Percentiles rank a stretch among this genome's conserved stretches.
Conservation (phyloP, 2,888 invertebrate species). For the Cantharis flavilabris region DNA sequence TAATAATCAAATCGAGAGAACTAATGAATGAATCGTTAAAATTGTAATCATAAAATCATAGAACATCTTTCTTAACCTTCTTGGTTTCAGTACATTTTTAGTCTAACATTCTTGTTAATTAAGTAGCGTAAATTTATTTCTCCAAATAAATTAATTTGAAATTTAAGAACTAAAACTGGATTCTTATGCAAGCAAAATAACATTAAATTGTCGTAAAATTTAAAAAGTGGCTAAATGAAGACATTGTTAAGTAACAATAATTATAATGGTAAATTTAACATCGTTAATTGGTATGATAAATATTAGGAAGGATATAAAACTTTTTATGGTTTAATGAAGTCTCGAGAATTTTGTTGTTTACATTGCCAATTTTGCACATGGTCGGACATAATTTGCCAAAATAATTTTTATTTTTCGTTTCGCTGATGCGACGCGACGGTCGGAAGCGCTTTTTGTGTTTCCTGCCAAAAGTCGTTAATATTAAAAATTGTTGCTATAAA, state of each 20-base stretch:
- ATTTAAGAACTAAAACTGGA: not conserved
- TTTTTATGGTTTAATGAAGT: not conserved
- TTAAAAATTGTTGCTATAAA: not conserved
- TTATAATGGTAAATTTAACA: constrained; percentile 10
- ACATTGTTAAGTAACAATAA: not conserved
- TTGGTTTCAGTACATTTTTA: not conserved
- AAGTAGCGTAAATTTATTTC: not conserved
- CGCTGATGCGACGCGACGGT: not conserved
- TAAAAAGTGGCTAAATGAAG: not conserved
- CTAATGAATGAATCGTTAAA: not conserved
- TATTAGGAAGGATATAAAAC: constrained; percentile 4
- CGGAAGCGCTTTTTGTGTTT: not conserved
- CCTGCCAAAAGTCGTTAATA: not conserved
- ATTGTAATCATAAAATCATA: not conserved
- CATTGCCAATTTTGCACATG: not conserved
- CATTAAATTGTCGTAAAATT: not conserved
- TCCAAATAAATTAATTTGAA: not conserved
- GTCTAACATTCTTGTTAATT: not conserved
- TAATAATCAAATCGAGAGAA: not conserved
- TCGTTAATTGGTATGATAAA: constrained; percentile 9
- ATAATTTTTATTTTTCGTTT: not conserved
- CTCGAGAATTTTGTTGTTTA: not conserved
- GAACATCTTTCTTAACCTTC: not conserved
- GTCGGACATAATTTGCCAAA: not conserved
- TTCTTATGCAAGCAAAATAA: not conserved